Percentiles rank a stretch among this genome's conserved stretches.
Evolutionary conservation across 1,140 invertebrate genomes (phyloP).

Genomic region (Panagrolaimus sp.): DNA sequence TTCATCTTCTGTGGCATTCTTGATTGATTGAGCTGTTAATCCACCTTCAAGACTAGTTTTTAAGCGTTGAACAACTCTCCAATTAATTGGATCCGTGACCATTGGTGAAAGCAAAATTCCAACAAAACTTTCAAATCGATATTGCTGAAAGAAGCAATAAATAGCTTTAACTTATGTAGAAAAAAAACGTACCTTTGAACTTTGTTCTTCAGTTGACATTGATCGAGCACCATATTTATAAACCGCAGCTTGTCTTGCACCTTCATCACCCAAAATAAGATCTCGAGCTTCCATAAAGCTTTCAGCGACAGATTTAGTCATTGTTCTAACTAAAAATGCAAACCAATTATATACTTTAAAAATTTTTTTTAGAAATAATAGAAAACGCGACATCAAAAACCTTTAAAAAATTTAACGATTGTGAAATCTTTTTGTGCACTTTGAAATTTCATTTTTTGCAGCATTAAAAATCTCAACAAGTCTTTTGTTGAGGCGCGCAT

Average conservation of each 20-base stretch:
- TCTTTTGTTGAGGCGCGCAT: too few species aligned
- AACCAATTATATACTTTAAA: too few species aligned
- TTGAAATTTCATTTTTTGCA: too few species aligned
- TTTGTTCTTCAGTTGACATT: background rate
- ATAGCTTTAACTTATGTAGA: background rate
- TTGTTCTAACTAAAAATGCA: too few species aligned
- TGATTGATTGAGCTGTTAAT: background rate
- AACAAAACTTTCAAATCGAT: conserved; percentile 1
- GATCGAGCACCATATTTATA: background rate
- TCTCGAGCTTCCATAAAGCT: too few species aligned
- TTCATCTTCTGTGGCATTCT: background rate
- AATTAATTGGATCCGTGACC: background rate
- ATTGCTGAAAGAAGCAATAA: background rate
- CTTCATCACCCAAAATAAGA: too few species aligned
- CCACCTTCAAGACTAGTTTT: background rate
- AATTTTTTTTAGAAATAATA: too few species aligned
- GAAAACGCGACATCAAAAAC: too few species aligned
- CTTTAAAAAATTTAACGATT: too few species aligned
- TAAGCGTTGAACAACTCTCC: background rate
- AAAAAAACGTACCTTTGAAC: background rate
- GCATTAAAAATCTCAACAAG: too few species aligned
- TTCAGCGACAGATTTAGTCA: too few species aligned
- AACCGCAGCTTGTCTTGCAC: background rate
- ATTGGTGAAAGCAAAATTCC: conserved; percentile 8
- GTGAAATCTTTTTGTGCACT: too few species aligned